These are phyloP conservation scores for Myocastor coypus DNA, from an alignment of 2,113 vertebrate genomes.

Conservation along the genomic window DNA sequence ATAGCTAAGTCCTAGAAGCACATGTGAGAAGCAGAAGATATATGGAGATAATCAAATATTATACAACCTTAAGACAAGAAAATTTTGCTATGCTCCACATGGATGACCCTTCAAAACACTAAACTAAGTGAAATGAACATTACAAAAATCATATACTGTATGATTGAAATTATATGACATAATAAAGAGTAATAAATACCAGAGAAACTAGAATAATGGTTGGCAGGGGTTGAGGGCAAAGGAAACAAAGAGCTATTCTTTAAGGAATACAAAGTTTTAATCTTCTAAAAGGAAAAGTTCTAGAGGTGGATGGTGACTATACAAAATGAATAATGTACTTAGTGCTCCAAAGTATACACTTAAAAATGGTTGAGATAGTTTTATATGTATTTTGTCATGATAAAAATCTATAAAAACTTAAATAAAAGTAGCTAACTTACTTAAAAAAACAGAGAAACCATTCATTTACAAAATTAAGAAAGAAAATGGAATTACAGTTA, in stretches of 20 bases:
- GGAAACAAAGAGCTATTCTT: neutral
- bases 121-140: neutral
- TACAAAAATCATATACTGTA: neutral
- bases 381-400: neutral
- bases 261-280: neutral
- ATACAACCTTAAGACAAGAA: neutral
- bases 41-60: neutral
- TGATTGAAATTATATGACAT: neutral
- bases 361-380: neutral
- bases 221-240: neutral
- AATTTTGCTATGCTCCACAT: neutral
- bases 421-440: conserved; percentile 23
- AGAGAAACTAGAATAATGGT: neutral
- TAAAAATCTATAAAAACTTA: neutral
- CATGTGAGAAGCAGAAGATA: neutral
- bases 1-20: neutral
- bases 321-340: neutral
- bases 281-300: neutral
- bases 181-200: neutral
- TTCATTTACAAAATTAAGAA: conserved; percentile 40
- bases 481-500: neutral
- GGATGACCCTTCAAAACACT: neutral
- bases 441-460: neutral
- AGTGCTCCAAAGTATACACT: neutral
- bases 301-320: neutral